Evolutionary conservation across 2,113 vertebrate genomes (phyloP).

Genomic region (Ursus arctos): DNA sequence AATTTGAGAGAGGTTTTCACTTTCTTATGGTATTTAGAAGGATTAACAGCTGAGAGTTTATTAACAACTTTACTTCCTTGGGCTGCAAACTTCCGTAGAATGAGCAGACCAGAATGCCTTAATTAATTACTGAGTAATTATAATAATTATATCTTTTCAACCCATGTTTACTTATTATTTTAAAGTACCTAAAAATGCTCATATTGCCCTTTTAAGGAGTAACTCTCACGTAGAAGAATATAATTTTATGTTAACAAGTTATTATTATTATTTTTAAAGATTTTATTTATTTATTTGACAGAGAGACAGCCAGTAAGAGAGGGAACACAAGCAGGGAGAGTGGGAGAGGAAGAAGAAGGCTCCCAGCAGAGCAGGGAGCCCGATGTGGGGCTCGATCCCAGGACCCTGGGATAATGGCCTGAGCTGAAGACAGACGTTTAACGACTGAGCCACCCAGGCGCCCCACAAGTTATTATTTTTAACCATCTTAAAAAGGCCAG

Average conservation of each 20-base stretch:
- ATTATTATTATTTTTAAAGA: not conserved
- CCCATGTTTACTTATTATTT: slow-evolving; percentile 18
- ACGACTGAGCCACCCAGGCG: too few species aligned
- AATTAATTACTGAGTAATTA: slow-evolving; percentile 47
- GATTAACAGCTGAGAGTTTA: slow-evolving; percentile 20
- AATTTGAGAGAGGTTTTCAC: slow-evolving; percentile 19
- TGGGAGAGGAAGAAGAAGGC: too few species aligned
- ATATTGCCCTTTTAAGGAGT: not conserved
- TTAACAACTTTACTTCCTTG: not conserved
- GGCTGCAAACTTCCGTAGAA: not conserved
- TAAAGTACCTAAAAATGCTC: slow-evolving; percentile 4
- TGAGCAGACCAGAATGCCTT: not conserved
- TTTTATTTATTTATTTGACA: too few species aligned
- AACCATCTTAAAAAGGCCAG: not conserved
- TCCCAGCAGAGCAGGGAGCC: too few species aligned
- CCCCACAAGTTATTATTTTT: not conserved
- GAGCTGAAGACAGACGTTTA: too few species aligned
- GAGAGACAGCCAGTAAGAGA: too few species aligned
- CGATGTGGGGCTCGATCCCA: too few species aligned
- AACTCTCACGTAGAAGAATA: not conserved
- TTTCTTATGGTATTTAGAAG: slow-evolving; percentile 52
- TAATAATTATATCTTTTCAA: slow-evolving; percentile 21
- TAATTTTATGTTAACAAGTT: not conserved
- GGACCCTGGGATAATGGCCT: too few species aligned
- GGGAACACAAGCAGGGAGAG: too few species aligned